Base-by-base conservation (phyloP, 2,797 vertebrate genomes). In the Eleutherodactylus coqui region DNA sequence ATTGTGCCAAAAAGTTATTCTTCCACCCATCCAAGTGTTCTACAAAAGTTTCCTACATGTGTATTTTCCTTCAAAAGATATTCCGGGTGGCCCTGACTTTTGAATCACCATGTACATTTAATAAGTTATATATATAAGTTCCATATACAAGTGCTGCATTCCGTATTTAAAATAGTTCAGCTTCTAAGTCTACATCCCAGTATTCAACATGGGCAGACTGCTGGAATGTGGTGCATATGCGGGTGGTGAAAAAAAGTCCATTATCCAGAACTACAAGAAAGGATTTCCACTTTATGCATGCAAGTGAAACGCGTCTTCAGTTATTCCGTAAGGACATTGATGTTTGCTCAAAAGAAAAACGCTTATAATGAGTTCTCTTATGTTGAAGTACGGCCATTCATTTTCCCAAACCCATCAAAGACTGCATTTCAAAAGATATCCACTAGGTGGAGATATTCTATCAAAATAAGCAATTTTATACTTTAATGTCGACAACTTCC, bases 391-490 rank as follows among this genome's bases (percentile, higher is more conserved):
- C 11, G 5, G 38, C 38, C 41, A 43, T 43, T 24, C 38, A 6
- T 8, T 6, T 6, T 45, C 9, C 70, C 7, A 45, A n/a, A 10
- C 32, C 2, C 34, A 21, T 38, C 19, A 38, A 45, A 2, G 13
- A 36, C 75, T 16, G 79, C 29, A 67, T 13, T 64, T 67, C 7
- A 32, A 17, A 19, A 67, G 19, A 36, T 5, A 10, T 34, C 60
- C 79, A 81, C 79, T 69, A 80, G 79, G 29, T 67, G 79, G 79
- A n/a, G 53, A 47, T 36, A 49, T 67, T 55, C 21, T 13, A 55
- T 16, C 13, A 45, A 17, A 7, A 43, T 8, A 78, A 51, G 14
- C 4, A 70, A 34, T 0, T 1, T 32, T 17, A 34, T 29, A 7
- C 14, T 2, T 5, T 13, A 64, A 5, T 5, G 4, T 29, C 27